Evolutionary conservation across 2,888 invertebrate genomes (phyloP), one percentile per base, ranked within the genome.

Genomic region (Coelopa pilipes): DNA sequence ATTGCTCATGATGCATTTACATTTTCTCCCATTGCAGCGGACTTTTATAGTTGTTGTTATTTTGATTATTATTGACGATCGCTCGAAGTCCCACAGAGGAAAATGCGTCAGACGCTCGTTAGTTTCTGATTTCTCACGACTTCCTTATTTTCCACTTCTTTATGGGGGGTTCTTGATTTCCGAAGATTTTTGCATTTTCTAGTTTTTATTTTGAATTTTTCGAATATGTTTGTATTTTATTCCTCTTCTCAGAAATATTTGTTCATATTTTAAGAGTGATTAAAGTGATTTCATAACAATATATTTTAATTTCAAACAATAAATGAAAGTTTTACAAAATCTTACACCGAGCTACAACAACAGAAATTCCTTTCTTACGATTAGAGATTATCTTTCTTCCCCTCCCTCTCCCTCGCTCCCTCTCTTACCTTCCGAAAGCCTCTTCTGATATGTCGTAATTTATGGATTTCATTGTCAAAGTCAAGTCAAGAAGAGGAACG

Each of bases 1-100:
- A 68, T 49, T 21, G 24, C 66, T 66, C 10, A 50, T 21, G 21
- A 13, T 66, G 66, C 9, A 66, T 47, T 50, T 49, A 34, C 34
- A 34, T 34, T 34, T 34, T 4, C 34, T 34, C 7, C 7, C 34
- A 34, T 34, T 57, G 17, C 17, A 57, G 11, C 17, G 15, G 17
- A 19, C 17, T 57, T 57, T 15, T 17, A 19, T 57, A 15, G 10
- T 57, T 19, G 1, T n/a, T 34, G 34, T 34, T 7, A 34, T n/a
- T n/a, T n/a, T n/a, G n/a, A n/a, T 34, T 34, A 34, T 34, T 34
- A 34, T 34, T 34, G 34, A 34, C 34, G 34, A 34, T 7, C 34
- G 7, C 34, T 34, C 34, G 7, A 34, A 34, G 34, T 34, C 7
- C 34, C 34, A 34, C 34, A 34, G 7, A 34, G 34, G 7, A 34